Conservation (phyloP, 2,113 vertebrate species). For the Lipotes vexillifer region DNA sequence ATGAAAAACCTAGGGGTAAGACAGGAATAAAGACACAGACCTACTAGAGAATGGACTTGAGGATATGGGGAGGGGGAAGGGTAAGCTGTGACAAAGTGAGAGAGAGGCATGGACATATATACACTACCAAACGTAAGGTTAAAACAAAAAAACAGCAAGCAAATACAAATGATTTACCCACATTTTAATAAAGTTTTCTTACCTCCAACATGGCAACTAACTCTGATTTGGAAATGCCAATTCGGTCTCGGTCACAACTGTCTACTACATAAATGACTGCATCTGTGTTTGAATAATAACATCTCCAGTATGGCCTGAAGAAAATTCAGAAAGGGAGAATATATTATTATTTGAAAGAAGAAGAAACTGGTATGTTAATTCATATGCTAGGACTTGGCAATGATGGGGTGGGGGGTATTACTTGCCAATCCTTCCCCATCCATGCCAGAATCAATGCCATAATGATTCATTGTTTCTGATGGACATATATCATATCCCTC, state of each 20-base stretch:
- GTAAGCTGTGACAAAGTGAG: no score
- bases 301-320: conserved; percentile 95
- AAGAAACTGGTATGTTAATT: background rate
- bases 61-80: no score
- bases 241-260: conserved; percentile 97
- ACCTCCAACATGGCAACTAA: conserved; percentile 99
- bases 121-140: no score
- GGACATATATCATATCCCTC: background rate
- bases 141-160: background rate
- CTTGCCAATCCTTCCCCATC: background rate
- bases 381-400: background rate
- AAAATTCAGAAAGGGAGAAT: conserved; percentile 20
- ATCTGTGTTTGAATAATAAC: conserved; percentile 99
- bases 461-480: background rate
- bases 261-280: conserved; percentile 98
- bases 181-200: conserved; percentile 53
- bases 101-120: no score
- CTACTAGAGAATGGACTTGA: no score
- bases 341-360: background rate
- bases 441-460: background rate
- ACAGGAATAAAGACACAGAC: no score
- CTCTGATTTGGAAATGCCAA: conserved; percentile 98
- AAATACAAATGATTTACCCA: background rate
- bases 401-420: background rate
- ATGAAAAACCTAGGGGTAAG: no score